Evolutionary conservation across 2,888 invertebrate genomes (phyloP).

Genomic region (Pheosia tremula): DNA sequence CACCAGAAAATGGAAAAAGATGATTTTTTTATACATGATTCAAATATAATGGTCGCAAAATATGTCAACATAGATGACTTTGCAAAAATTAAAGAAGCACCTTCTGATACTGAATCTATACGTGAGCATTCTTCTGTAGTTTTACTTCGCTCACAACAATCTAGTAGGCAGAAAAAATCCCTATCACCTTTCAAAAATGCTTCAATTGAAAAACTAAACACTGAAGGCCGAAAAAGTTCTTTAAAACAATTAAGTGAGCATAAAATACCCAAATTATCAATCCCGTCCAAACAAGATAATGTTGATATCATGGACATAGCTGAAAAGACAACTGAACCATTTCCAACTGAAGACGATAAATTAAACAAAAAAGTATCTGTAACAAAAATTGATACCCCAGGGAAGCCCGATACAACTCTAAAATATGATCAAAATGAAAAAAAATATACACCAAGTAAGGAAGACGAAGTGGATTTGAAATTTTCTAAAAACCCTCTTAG

Average conservation of each 20-base stretch:
- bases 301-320: constrained; percentile 3
- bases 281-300: constrained; percentile 10
- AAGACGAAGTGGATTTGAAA: background rate
- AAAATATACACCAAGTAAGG: background rate
- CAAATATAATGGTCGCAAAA: background rate
- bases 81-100: background rate
- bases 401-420: constrained; percentile 6
- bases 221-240: background rate
- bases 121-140: background rate
- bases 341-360: constrained; percentile 2
- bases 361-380: background rate
- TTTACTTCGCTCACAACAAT: background rate
- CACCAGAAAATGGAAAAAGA: background rate
- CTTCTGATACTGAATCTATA: background rate
- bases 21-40: background rate
- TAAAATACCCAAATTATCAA: background rate
- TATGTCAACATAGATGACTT: background rate
- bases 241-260: background rate
- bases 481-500: background rate
- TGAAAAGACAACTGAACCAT: background rate
- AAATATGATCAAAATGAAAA: background rate
- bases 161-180: background rate
- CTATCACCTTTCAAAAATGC: too few relatives aligned
- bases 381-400: background rate
- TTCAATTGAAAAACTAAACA: too few relatives aligned